Evolutionary conservation across 1,140 invertebrate genomes (phyloP), one percentile per base, ranked within the genome.

Genomic region (Drosophila athabasca): DNA sequence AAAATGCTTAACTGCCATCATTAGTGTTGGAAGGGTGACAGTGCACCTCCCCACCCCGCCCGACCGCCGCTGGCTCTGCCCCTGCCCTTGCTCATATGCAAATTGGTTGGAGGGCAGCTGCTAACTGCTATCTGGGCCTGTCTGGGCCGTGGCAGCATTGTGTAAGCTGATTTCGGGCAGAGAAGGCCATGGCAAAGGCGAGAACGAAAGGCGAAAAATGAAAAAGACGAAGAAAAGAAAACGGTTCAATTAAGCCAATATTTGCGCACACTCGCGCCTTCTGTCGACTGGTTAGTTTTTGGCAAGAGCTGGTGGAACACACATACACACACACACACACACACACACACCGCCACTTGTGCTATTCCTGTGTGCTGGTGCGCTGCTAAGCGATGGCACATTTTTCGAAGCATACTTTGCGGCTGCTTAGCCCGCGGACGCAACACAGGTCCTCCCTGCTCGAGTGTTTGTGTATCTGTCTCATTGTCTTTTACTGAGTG

Each of bases 201-300:
- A 35, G 31, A 9, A 52, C 62, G 55, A 62, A 54, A 54, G 43
- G 17, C n/a, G 19, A 60, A 78, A 78, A 31, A 9, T 29, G 48
- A 58, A 62, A 44, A 62, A 59, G 9, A 50, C 26, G 39, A 41
- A 62, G 55, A 54, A 62, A 24, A 59, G 64, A 74, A 66, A 78
- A 75, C 54, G 61, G 69, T 85, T 87, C 78, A 85, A 85, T 87
- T 82, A 87, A 85, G 78, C 78, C 83, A 85, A 85, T 85, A 79
- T 87, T 85, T 87, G 82, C 83, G 82, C 82, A 85, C 78, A 82
- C 81, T 81, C 82, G 75, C 74, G 62, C 59, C 60, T 62, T 19
- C 19, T 51, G 50, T 51, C 6, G 54, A 51, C 50, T 60, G 24
- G 57, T 50, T 53, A 49, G 55, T 66, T 64, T 64, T 39, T 75